phyloP scores from a whole-genome alignment of 92 coral and sea anemone genomes.

The Palythoa grandis region DNA sequence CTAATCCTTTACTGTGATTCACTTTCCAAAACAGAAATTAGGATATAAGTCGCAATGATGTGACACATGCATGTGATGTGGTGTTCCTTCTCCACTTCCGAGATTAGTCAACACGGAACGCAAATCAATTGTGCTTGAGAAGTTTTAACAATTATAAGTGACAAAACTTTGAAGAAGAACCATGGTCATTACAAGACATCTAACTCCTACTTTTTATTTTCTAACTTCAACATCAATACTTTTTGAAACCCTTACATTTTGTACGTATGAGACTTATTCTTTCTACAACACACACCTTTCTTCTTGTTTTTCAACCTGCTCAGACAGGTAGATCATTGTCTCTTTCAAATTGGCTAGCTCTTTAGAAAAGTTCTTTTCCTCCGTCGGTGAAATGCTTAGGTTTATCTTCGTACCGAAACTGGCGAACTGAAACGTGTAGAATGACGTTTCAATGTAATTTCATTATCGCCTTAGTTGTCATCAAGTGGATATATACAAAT shows the following conservation, averaged over 20 bases:
- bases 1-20: no score
- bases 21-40: no score
- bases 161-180: no score
- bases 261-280: no score
- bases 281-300: conserved; percentile 9
- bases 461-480: not conserved
- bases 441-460: not conserved
- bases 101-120: no score
- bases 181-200: not conserved
- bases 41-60: no score
- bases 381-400: not conserved
- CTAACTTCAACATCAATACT: not conserved
- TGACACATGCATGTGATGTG: no score
- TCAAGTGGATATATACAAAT: not conserved
- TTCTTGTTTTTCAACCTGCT: conserved; percentile 31
- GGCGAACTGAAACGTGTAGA: not conserved
- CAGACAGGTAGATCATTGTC: not conserved
- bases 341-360: conserved; percentile 6
- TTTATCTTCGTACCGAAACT: no score
- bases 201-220: not conserved
- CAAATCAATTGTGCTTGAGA: no score
- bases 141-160: no score
- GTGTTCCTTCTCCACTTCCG: no score
- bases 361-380: not conserved
- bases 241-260: no score